A percentile compares a stretch with the other conserved stretches of the same genome.
These are phyloP conservation scores for Habropoda laboriosa DNA, from an alignment of 1,140 invertebrate genomes.

Conservation along the genomic window DNA sequence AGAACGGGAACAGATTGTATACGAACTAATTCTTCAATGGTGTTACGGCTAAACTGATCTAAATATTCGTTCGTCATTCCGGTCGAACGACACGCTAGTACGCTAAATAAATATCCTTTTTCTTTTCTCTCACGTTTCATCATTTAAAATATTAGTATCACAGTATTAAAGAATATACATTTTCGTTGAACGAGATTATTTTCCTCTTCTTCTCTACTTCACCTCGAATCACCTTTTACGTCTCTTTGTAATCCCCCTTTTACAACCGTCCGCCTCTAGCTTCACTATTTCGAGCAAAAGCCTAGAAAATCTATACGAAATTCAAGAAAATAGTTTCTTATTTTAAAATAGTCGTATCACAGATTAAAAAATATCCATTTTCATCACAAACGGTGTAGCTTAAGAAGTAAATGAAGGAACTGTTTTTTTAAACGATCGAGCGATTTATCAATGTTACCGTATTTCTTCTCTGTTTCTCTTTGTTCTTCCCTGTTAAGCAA, in stretches of 20 bases:
- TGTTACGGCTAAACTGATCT: constrained; percentile 7
- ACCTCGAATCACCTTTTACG: no score
- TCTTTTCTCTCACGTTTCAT: no score
- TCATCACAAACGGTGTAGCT: background rate
- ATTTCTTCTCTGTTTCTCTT: no score
- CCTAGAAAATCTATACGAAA: background rate
- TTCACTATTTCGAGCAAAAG: background rate
- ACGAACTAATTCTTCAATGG: constrained; percentile 7
- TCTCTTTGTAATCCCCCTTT: no score
- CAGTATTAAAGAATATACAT: constrained; percentile 26
- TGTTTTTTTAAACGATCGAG: background rate
- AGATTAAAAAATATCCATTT: constrained; percentile 13
- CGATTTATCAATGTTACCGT: no score
- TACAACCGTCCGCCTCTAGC: background rate
- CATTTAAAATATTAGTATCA: constrained; percentile 23
- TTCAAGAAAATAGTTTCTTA: constrained; percentile 20
- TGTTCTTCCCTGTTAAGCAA: no score
- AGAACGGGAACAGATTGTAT: background rate
- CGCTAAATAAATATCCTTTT: constrained; percentile 29
- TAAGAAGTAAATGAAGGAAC: constrained; percentile 12
- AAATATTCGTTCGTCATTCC: background rate
- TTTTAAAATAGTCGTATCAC: constrained; percentile 13
- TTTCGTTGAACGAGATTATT: background rate
- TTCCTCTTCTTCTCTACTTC: background rate
- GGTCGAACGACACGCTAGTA: background rate